Percentiles rank a stretch among this genome's conserved stretches.
Evolutionary conservation across 2,888 invertebrate species (phyloP).

Genomic region (Sarcophaga carnaria): DNA sequence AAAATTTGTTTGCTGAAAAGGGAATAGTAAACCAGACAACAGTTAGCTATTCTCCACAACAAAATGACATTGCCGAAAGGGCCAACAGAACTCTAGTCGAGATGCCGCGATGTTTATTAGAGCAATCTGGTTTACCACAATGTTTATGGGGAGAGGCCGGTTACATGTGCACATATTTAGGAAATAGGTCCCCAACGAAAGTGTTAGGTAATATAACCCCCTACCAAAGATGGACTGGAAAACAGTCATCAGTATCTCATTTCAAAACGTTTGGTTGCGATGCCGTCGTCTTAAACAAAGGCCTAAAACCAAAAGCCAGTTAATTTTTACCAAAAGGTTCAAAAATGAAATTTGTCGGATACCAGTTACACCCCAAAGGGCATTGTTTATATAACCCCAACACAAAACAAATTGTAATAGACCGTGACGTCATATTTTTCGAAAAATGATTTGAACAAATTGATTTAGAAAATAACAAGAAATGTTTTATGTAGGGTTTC

Average conservation of each 20-base stretch:
- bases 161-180: conserved; percentile 32
- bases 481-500: no score
- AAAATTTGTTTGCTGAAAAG: not conserved
- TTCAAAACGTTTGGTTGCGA: conserved; percentile 41
- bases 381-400: not conserved
- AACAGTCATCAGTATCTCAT: conserved; percentile 28
- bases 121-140: conserved; percentile 27
- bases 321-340: conserved; percentile 27
- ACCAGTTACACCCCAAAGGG: no score
- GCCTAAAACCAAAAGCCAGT: conserved; percentile 17
- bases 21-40: no score
- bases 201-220: conserved; percentile 37
- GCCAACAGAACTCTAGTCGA: conserved; percentile 13
- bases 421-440: no score
- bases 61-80: no score
- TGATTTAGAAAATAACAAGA: no score
- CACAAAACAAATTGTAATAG: not conserved
- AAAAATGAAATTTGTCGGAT: conserved; percentile 22
- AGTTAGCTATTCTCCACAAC: no score
- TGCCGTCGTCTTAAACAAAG: conserved; percentile 40
- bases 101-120: conserved; percentile 41
- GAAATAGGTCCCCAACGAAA: conserved; percentile 47
- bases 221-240: conserved; percentile 40
- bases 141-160: conserved; percentile 44
- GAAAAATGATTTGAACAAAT: no score